Percentiles rank a stretch among this genome's conserved stretches.
These are phyloP conservation scores for Orgyia antiqua DNA, from an alignment of 2,888 invertebrate species.

Conservation along the genomic window DNA sequence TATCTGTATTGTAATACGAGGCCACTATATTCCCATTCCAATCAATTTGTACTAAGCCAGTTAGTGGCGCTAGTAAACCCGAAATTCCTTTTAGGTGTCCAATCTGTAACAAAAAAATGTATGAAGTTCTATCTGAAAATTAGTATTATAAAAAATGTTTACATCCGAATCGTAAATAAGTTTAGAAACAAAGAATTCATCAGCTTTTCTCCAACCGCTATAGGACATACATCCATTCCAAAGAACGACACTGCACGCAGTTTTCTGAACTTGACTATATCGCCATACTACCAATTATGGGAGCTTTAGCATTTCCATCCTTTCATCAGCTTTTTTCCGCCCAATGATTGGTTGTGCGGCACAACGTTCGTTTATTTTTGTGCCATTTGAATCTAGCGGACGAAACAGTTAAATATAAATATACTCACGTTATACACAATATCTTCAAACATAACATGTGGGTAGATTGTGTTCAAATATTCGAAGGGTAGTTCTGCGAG, in stretches of 20 bases:
- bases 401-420: no score
- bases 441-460: slow-evolving; percentile 80
- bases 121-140: slow-evolving; percentile 1
- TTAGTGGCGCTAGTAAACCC: slow-evolving; percentile 52
- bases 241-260: no score
- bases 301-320: no score
- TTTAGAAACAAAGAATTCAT: no score
- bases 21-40: slow-evolving; percentile 85
- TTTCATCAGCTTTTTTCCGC: no score
- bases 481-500: slow-evolving; percentile 81
- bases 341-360: no score
- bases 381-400: no score
- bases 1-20: slow-evolving; percentile 81
- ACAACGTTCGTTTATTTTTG: no score
- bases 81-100: slow-evolving; percentile 79
- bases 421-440: slow-evolving; percentile 78
- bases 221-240: neutral
- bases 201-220: neutral
- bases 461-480: slow-evolving; percentile 79
- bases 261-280: no score
- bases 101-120: slow-evolving; percentile 66
- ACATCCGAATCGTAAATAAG: no score
- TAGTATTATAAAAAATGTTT: neutral
- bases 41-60: slow-evolving; percentile 82
- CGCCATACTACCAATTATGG: no score